Evolutionary conservation across 2,888 invertebrate genomes (phyloP).

Genomic region (Leptogaster cylindrica): DNA sequence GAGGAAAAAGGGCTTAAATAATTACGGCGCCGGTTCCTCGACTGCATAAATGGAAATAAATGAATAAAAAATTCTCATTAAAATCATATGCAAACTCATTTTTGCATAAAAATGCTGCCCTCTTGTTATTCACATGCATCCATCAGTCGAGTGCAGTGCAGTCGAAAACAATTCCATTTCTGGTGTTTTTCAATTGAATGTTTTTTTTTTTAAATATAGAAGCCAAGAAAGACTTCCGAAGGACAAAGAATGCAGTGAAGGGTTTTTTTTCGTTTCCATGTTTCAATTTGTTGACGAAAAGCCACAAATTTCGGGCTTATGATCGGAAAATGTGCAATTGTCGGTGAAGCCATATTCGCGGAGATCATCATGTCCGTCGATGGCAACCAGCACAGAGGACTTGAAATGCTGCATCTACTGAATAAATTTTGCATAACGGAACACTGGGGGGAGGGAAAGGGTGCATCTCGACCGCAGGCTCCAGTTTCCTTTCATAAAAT

Average conservation of each 20-base stretch:
- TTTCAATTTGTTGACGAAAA: conserved; percentile 33
- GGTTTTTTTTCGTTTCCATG: conserved; percentile 20
- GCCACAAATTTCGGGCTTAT: conserved; percentile 38
- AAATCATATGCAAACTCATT: conserved; percentile 36
- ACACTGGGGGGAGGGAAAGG: conserved; percentile 21
- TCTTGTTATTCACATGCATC: conserved; percentile 37
- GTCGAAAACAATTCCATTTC: conserved; percentile 19
- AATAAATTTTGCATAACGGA: conserved; percentile 39
- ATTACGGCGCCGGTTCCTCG: not conserved
- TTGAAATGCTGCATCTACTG: conserved; percentile 37
- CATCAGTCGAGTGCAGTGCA: conserved; percentile 22
- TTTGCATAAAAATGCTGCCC: conserved; percentile 29
- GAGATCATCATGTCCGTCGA: conserved; percentile 13
- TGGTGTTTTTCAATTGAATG: conserved; percentile 26
- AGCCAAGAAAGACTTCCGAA: not conserved
- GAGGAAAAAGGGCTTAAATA: not conserved
- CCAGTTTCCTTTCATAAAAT: not conserved
- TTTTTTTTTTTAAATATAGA: too few species aligned
- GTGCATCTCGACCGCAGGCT: conserved; percentile 17
- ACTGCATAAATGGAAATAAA: not conserved
- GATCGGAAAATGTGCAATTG: conserved; percentile 17
- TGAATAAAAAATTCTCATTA: conserved; percentile 35
- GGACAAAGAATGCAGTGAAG: not conserved
- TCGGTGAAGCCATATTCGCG: conserved; percentile 9
- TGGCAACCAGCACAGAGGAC: conserved; percentile 12